Percentiles rank a stretch among this genome's conserved stretches.
phyloP scores from a whole-genome alignment of 2,113 vertebrate species.

The Theristicus caerulescens region DNA sequence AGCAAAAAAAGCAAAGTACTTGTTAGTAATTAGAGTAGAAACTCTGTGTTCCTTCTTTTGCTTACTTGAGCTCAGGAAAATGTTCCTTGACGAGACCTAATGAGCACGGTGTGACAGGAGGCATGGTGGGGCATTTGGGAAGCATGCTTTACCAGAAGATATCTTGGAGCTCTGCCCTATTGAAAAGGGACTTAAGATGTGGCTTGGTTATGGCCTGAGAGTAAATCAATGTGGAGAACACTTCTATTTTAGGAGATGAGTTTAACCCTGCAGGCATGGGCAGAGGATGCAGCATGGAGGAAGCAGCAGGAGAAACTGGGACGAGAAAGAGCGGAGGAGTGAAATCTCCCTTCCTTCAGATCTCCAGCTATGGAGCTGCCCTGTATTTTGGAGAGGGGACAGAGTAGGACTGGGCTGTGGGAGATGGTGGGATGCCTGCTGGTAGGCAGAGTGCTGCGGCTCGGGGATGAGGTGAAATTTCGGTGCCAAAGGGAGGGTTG shows the following conservation, averaged over 20 bases:
- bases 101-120: not conserved
- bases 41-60: not conserved
- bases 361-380: not conserved
- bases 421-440: not conserved
- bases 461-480: not conserved
- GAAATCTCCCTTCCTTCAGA: not conserved
- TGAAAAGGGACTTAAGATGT: too few relatives aligned
- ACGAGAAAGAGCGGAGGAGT: not conserved
- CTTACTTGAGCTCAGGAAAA: not conserved
- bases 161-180: fast-evolving
- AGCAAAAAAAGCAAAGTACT: not conserved
- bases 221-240: not conserved
- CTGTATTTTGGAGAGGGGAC: not conserved
- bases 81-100: not conserved
- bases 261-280: not conserved
- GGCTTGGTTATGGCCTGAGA: not conserved
- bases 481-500: not conserved
- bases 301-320: not conserved
- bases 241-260: fast-evolving
- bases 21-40: not conserved
- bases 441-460: fast-evolving
- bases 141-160: not conserved
- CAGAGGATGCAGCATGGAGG: not conserved
- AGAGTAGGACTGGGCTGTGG: not conserved
- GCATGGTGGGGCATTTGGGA: fast-evolving